Percentiles rank a stretch among this genome's conserved stretches.
phyloP scores from a whole-genome alignment of 1,140 invertebrate genomes.

The Nasonia longicornis region DNA sequence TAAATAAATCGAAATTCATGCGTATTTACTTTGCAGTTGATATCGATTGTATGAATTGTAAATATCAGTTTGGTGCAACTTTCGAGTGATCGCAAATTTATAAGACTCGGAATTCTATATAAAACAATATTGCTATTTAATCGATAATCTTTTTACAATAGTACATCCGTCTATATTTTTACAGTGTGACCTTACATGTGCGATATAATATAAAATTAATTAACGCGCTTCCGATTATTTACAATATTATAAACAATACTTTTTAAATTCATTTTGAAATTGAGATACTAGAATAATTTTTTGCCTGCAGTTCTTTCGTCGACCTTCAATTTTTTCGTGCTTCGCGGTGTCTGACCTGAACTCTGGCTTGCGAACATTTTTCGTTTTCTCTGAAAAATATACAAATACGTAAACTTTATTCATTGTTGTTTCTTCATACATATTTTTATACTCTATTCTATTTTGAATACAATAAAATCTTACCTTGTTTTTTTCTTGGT shows the following conservation, averaged over 20 bases:
- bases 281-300: slow-evolving; percentile 50
- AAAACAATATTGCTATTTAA: too few relatives aligned
- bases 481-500: slow-evolving; percentile 46
- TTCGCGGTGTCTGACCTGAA: slow-evolving; percentile 51
- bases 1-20: background rate
- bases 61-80: too few relatives aligned
- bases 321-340: slow-evolving; percentile 54
- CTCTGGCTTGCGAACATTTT: slow-evolving; percentile 53
- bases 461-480: background rate
- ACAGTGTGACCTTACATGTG: background rate
- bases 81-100: too few relatives aligned
- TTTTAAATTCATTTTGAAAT: background rate
- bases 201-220: background rate
- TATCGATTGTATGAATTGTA: too few relatives aligned
- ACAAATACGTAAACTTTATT: slow-evolving; percentile 46
- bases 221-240: background rate
- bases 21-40: too few relatives aligned
- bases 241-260: slow-evolving; percentile 38
- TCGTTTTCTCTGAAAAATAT: slow-evolving; percentile 52
- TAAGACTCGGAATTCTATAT: too few relatives aligned
- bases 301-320: slow-evolving; percentile 40
- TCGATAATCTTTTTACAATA: background rate
- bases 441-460: background rate
- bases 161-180: background rate
- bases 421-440: background rate